Conservation (phyloP, 2,888 invertebrate species). For the Drosophila mettleri region DNA sequence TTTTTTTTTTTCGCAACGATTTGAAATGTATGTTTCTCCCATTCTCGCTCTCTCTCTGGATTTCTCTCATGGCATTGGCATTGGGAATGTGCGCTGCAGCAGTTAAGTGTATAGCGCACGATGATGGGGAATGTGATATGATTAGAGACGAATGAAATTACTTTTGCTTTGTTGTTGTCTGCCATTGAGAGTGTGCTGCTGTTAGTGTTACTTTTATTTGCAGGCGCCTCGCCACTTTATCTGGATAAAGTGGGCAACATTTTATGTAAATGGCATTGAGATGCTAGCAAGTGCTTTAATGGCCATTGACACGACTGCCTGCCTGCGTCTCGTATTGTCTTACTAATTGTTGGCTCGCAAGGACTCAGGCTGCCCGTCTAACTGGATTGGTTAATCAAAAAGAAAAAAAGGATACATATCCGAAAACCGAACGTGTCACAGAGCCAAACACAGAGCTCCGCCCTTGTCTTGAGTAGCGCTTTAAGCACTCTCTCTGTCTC, state of each 20-base stretch:
- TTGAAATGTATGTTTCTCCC: slow-evolving; percentile 29
- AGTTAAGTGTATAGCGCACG: slow-evolving; percentile 13
- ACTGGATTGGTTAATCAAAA: slow-evolving; percentile 13
- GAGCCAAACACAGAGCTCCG: background rate
- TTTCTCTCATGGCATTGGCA: slow-evolving; percentile 26
- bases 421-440: slow-evolving; percentile 5
- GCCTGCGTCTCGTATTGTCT: slow-evolving; percentile 63
- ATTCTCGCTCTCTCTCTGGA: background rate
- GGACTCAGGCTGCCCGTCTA: slow-evolving; percentile 5
- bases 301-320: slow-evolving; percentile 30
- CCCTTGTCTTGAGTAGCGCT: slow-evolving; percentile 45
- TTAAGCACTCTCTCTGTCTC: slow-evolving; percentile 50
- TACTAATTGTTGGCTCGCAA: slow-evolving; percentile 52
- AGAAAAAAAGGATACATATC: slow-evolving; percentile 6
- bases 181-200: slow-evolving; percentile 22
- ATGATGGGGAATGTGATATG: slow-evolving; percentile 62
- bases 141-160: slow-evolving; percentile 63
- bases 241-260: slow-evolving; percentile 45
- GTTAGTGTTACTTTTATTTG: slow-evolving; percentile 17
- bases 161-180: slow-evolving; percentile 45
- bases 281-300: slow-evolving; percentile 36
- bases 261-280: slow-evolving; percentile 54
- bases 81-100: slow-evolving; percentile 33
- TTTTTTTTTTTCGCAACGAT: slow-evolving; percentile 9
- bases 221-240: slow-evolving; percentile 1